Conservation (phyloP, 2,888 invertebrate species). For the Tyria jacobaeae region DNA sequence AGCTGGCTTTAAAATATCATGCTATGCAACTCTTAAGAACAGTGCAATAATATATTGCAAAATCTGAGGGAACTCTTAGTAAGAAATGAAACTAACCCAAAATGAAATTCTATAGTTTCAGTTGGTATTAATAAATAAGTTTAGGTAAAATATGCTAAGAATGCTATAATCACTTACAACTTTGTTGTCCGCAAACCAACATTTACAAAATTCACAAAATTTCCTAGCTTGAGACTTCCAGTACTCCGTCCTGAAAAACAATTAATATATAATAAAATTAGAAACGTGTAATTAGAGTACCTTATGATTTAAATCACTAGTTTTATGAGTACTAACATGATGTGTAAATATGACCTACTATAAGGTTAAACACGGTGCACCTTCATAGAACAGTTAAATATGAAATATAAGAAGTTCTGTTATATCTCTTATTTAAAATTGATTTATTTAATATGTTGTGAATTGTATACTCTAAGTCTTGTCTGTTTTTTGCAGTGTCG, state of each 20-base stretch:
- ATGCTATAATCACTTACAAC: constrained; percentile 86
- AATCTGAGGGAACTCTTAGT: no score
- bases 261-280: neutral
- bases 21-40: no score
- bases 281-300: neutral
- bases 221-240: constrained; percentile 99
- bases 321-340: neutral
- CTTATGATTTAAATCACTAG: neutral
- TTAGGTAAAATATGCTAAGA: neutral
- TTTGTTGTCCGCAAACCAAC: constrained; percentile 99
- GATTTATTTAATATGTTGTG: neutral
- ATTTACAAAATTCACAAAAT: constrained; percentile 99
- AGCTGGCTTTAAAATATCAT: no score
- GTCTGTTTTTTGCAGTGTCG: no score
- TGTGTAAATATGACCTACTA: neutral
- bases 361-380: neutral
- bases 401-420: neutral
- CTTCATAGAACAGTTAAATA: neutral
- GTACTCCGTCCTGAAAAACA: constrained; percentile 93
- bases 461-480: no score
- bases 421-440: neutral
- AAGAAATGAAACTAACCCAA: no score
- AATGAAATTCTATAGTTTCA: no score
- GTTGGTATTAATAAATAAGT: no score
- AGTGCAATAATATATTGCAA: no score